These are phyloP conservation scores for Pampus argenteus DNA, from an alignment of 2,797 vertebrate species.

Conservation along the genomic window DNA sequence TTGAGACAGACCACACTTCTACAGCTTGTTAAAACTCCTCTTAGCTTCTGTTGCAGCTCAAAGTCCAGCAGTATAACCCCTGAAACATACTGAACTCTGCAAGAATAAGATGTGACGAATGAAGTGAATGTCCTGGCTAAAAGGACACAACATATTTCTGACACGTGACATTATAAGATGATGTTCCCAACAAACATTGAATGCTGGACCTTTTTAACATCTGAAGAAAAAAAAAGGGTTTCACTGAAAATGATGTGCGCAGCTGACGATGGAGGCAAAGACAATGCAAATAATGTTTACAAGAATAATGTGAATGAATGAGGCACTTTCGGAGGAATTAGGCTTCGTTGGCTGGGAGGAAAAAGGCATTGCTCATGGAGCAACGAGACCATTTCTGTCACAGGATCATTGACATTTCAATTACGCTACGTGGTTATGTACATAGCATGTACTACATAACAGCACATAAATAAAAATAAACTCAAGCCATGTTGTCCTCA, in stretches of 20 bases:
- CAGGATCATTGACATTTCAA: constrained; percentile 67
- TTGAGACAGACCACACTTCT: constrained; percentile 17
- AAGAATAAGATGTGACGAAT: constrained; percentile 10
- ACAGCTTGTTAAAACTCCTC: constrained; percentile 23
- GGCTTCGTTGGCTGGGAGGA: constrained; percentile 17
- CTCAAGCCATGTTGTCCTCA: constrained; percentile 70
- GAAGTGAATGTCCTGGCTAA: constrained; percentile 18
- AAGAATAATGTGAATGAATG: constrained; percentile 70
- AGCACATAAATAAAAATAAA: constrained; percentile 74
- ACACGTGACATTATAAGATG: not conserved
- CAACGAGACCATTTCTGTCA: constrained; percentile 43
- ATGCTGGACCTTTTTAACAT: constrained; percentile 32
- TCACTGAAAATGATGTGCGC: constrained; percentile 33
- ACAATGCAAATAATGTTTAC: constrained; percentile 73
- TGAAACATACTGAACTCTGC: constrained; percentile 5
- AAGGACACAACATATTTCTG: constrained; percentile 12
- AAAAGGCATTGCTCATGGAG: constrained; percentile 25
- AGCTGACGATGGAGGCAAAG: constrained; percentile 47
- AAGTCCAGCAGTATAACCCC: constrained; percentile 13
- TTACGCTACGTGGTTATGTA: constrained; percentile 69
- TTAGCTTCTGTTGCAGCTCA: constrained; percentile 38
- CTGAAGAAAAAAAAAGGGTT: constrained; percentile 5
- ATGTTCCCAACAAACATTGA: constrained; percentile 19
- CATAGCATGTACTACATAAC: constrained; percentile 71
- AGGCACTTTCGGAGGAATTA: constrained; percentile 74